Conservation (phyloP, 1,140 invertebrate genomes). For the Gryon sp. region DNA sequence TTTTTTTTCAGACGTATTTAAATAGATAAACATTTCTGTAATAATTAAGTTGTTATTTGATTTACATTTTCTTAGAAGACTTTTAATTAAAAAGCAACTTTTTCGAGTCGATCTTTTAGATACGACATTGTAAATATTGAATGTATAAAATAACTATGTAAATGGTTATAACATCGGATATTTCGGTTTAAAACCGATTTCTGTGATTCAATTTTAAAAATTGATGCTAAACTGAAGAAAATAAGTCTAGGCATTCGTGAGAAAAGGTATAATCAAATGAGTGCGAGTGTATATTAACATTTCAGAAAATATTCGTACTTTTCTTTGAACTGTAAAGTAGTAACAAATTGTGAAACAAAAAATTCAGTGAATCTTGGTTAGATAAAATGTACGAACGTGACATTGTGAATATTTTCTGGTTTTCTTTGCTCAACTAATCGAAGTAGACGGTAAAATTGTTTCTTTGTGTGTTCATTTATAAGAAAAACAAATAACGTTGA, state of each 20-base stretch:
- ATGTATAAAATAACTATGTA: no score
- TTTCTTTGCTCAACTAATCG: constrained; percentile 5
- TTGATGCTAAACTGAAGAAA: no score
- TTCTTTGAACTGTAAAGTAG: constrained; percentile 12
- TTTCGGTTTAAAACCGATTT: no score
- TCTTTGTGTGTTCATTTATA: no score
- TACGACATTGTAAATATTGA: background rate
- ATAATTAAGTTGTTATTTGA: constrained; percentile 11
- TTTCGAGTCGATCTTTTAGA: background rate
- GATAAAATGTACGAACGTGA: background rate
- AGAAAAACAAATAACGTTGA: no score
- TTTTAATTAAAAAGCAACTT: background rate
- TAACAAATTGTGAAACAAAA: constrained; percentile 7
- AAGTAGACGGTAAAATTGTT: background rate
- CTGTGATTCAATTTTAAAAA: no score
- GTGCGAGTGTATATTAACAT: background rate
- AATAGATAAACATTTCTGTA: constrained; percentile 25
- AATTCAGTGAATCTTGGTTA: constrained; percentile 17
- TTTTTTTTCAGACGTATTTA: background rate
- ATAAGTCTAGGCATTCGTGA: no score
- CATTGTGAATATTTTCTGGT: constrained; percentile 6
- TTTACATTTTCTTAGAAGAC: constrained; percentile 6
- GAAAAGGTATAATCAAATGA: no score
- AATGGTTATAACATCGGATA: no score
- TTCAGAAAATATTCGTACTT: constrained; percentile 1